phyloP scores from a whole-genome alignment of 2,888 invertebrate genomes.

The Nematopogon swammerdamellus region DNA sequence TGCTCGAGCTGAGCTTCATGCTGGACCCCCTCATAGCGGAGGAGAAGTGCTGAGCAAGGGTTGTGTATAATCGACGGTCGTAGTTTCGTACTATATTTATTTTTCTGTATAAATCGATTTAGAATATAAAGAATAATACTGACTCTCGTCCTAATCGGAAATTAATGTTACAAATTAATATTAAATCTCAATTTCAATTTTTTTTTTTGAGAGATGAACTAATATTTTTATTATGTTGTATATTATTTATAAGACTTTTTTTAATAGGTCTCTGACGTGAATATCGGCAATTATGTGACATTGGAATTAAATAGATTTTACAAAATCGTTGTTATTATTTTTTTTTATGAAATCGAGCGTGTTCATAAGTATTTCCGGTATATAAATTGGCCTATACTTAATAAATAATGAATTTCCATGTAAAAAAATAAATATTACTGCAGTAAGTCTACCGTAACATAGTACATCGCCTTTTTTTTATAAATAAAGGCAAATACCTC shows the following conservation, averaged over 20 bases:
- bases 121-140: slow-evolving; percentile 35
- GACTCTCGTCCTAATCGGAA: slow-evolving; percentile 33
- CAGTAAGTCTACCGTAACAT: slow-evolving; percentile 47
- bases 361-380: slow-evolving; percentile 36
- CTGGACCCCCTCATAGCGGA: slow-evolving; percentile 48
- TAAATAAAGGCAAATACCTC: slow-evolving; percentile 53
- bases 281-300: slow-evolving; percentile 24
- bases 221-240: slow-evolving; percentile 57
- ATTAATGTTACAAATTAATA: slow-evolving; percentile 33
- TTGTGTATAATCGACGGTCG: slow-evolving; percentile 29
- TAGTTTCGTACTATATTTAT: slow-evolving; percentile 47
- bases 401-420: slow-evolving; percentile 49
- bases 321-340: slow-evolving; percentile 51
- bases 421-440: slow-evolving; percentile 55
- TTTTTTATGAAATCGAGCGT: slow-evolving; percentile 24
- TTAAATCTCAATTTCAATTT: slow-evolving; percentile 50
- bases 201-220: slow-evolving; percentile 33
- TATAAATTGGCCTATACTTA: slow-evolving; percentile 46
- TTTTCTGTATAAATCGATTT: slow-evolving; percentile 43
- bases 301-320: slow-evolving; percentile 35
- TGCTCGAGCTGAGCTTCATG: slow-evolving; percentile 40
- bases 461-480: slow-evolving; percentile 52
- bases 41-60: slow-evolving; percentile 46
- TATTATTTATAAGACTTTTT: slow-evolving; percentile 53
- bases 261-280: slow-evolving; percentile 29